These are phyloP conservation scores for Menidia menidia DNA, from an alignment of 2,797 vertebrate genomes.

Conservation along the genomic window DNA sequence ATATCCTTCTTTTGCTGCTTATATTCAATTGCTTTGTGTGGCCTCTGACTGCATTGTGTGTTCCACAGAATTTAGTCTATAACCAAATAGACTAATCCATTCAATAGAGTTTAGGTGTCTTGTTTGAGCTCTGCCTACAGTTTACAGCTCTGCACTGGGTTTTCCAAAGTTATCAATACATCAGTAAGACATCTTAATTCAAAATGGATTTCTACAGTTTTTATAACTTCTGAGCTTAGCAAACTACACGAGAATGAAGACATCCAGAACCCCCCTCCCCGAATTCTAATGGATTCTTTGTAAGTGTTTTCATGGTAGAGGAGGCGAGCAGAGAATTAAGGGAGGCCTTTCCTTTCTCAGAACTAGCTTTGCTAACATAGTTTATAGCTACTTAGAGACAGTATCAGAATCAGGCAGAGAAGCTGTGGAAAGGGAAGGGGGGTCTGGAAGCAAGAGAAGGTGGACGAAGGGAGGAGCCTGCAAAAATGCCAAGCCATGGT, in stretches of 20 bases:
- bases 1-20: too few relatives aligned
- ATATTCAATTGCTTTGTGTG: too few relatives aligned
- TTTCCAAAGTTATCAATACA: too few relatives aligned
- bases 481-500: constrained; percentile 82
- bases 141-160: too few relatives aligned
- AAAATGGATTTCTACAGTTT: too few relatives aligned
- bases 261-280: constrained; percentile 32
- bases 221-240: too few relatives aligned
- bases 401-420: constrained; percentile 73
- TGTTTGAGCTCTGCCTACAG: too few relatives aligned
- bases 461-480: constrained; percentile 73
- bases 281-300: constrained; percentile 65
- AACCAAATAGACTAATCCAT: too few relatives aligned
- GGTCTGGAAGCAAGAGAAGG: constrained; percentile 18
- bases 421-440: constrained; percentile 29
- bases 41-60: too few relatives aligned
- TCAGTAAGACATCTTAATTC: too few relatives aligned
- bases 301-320: constrained; percentile 79
- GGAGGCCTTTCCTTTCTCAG: constrained; percentile 81
- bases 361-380: constrained; percentile 74
- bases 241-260: constrained; percentile 40
- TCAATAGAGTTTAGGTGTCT: too few relatives aligned
- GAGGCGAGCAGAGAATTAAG: constrained; percentile 50
- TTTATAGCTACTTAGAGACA: constrained; percentile 81
- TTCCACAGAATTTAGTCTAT: too few relatives aligned